Percentiles rank a stretch among this genome's conserved stretches.
Conservation (phyloP, 1,140 invertebrate genomes). For the Lepidotrigona ventralis region DNA sequence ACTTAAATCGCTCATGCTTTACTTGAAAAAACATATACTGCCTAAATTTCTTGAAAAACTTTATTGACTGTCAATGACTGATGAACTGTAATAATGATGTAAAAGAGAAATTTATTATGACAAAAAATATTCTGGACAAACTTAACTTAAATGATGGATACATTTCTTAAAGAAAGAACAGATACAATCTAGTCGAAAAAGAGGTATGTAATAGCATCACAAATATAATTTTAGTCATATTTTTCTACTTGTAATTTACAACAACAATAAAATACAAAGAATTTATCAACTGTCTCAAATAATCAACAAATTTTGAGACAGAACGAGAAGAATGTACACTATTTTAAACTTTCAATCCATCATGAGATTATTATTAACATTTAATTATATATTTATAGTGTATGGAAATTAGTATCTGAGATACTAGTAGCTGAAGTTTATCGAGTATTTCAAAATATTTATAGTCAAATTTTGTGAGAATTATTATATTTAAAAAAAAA, state of each 20-base stretch:
- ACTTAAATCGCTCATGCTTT: conserved; percentile 1
- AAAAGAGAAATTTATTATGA: not conserved
- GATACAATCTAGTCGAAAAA: conserved; percentile 16
- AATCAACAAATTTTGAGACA: not conserved
- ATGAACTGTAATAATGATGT: not conserved
- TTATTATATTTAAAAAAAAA: conserved; percentile 11
- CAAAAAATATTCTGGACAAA: not conserved
- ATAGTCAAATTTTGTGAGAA: conserved; percentile 8
- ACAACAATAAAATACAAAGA: not conserved
- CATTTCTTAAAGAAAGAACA: not conserved
- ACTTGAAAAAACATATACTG: conserved; percentile 8
- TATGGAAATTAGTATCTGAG: not conserved
- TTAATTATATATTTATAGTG: conserved; percentile 11
- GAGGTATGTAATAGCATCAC: not conserved
- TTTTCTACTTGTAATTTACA: conserved; percentile 36
- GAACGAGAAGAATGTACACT: not conserved
- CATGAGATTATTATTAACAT: not conserved
- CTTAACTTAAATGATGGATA: not conserved
- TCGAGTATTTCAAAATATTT: conserved; percentile 5
- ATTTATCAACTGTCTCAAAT: not conserved
- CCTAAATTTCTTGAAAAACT: not conserved
- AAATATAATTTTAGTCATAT: conserved; percentile 24
- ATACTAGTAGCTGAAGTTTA: not conserved
- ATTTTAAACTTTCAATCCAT: not conserved
- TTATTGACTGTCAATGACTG: not conserved